Evolutionary conservation across 1,140 invertebrate species (phyloP), one percentile per base, ranked within the genome.

Genomic region (Pectinophora gossypiella): DNA sequence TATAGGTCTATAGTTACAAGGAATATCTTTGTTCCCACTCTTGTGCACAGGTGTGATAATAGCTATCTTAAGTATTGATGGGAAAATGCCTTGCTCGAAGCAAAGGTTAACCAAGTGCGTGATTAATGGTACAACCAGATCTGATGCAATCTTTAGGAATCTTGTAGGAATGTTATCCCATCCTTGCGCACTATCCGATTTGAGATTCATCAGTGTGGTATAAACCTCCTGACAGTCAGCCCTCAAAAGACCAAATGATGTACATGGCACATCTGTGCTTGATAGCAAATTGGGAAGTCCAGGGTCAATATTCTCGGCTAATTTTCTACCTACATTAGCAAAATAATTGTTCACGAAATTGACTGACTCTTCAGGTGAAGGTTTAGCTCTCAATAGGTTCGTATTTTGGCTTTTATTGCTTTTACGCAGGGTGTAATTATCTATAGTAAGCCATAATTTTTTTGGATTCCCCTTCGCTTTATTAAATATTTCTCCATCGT

Each of bases 131-230:
- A 15, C 19, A 3, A 42, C 18, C 2, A 40, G 3, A 3, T 32
- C 18, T 4, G 3, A 20, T 2, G 4, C 3, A 40, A 4, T 10
- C 19, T 42, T 51, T 22, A 23, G 20, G 15, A 51, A 12, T 21
- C 19, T 51, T 1, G 13, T 51, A 21, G 49, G 16, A 18, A 51
- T 27, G 2, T 51, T 51, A 27, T 51, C 49, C 36, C 36, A 51
- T 15, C 49, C 49, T 12, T 10, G n/a, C 1, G 49, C 16, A 43
- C 36, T 22, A 23, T 51, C 21, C 9, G 5, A 22, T 51, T 51
- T 51, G 7, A 42, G 12, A 6, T 21, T 16, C n/a, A 42, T 42
- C 3, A 51, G 9, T 23, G 18, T 6, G 16, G 9, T 10, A 18
- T 2, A 12, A 1, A 47, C 45, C 13, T 47, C 45, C 19, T 12